Evolutionary conservation across 2,797 vertebrate genomes (phyloP), one percentile per base, ranked within the genome.

Genomic region (Darevskia mixta): DNA sequence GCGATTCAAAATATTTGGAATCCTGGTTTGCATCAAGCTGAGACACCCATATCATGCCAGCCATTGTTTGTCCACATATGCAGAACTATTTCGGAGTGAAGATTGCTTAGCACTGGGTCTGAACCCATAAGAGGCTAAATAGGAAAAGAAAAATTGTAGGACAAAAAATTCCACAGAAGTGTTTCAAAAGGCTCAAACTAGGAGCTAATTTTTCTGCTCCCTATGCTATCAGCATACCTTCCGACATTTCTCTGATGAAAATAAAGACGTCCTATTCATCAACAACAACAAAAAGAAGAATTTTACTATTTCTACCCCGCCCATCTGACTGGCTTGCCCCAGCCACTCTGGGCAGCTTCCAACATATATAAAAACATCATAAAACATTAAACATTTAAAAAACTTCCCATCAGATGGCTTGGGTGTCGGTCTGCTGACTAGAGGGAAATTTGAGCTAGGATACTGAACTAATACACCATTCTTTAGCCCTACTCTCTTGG

Each of bases 1-100:
- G 18, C 71, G 27, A 86, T 61, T 61, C 77, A 86, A 73, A 90
- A 7, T 67, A 58, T 45, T 58, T 84, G n/a, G 64, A 5, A 27
- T 17, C 8, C 17, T 55, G 29, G 43, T 35, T 27, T 69, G 5
- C 27, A 49, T 79, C 35, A 64, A 38, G 8, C 13, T 29, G 29
- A 83, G n/a, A 32, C 18, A 55, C 27, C 41, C 23, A 38, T 67
- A 69, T 32, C 78, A 79, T 86, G 41, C 29, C 78, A 6, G n/a
- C 17, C 64, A 79, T 55, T 69, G n/a, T 38, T 76, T 2, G 5
- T 76, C 35, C 55, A 27, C 43, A 15, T 15, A 3, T 35, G 35
- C 23, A 58, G 20, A 67, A 11, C 32, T 73, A 7, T 73, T 73
- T 75, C 25, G 35, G 10, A 58, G n/a, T 73, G 20, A 17, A 73